Conservation (phyloP, 1,140 invertebrate species). For the Palaemon carinicauda region DNA sequence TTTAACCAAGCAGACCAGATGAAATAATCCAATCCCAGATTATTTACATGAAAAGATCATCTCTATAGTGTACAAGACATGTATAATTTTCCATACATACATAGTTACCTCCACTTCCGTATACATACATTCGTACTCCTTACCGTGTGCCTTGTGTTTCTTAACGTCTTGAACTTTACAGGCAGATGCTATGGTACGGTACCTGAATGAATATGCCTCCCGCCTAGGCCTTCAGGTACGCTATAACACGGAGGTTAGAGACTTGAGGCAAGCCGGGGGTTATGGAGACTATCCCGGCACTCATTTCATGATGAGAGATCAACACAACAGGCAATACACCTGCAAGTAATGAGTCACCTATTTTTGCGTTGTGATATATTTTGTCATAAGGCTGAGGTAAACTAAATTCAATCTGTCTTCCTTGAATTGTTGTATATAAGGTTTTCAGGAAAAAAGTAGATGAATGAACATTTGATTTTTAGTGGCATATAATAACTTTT, state of each 20-base stretch:
- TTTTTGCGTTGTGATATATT: background rate
- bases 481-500: too few relatives aligned
- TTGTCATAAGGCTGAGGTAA: too few relatives aligned
- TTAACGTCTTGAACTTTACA: conserved; percentile 1
- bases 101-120: too few relatives aligned
- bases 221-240: conserved; percentile 64
- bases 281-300: background rate
- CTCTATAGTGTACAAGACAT: too few relatives aligned
- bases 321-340: conserved; percentile 61
- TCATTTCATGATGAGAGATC: conserved; percentile 63
- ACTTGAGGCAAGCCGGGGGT: conserved; percentile 9
- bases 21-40: too few relatives aligned
- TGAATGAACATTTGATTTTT: too few relatives aligned
- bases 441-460: too few relatives aligned
- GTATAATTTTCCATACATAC: too few relatives aligned
- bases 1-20: too few relatives aligned
- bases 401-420: too few relatives aligned
- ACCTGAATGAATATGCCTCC: conserved; percentile 64
- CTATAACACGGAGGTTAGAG: conserved; percentile 64
- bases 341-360: conserved; percentile 60
- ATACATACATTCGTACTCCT: background rate
- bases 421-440: too few relatives aligned
- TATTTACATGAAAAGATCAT: too few relatives aligned
- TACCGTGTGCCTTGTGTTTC: background rate
- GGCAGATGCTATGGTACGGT: conserved; percentile 63